Base-by-base conservation (phyloP, 2,113 vertebrate species). In the Stictonetta naevosa region DNA sequence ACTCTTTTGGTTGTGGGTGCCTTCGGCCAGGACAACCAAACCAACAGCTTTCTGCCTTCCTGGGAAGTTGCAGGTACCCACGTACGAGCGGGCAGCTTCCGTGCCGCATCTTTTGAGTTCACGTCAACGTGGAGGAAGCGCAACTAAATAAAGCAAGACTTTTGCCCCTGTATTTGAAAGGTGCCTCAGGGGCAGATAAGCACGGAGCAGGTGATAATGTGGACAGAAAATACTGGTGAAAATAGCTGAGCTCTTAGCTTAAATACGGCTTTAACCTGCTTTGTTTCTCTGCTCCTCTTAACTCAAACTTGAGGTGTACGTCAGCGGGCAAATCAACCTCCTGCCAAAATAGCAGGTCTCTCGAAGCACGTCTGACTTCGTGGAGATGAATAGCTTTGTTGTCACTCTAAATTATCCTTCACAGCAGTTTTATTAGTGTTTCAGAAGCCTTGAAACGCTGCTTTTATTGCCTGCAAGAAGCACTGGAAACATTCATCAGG, bases 351-450 rank as follows among this genome's bases (percentile, higher is more conserved):
- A 79, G 44, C 48, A 38, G 50, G 62, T 80, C 64, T 90, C 72
- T 52, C 93, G 79, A 67, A 81, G 9, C 26, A 11, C 46, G 66
- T 33, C 74, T 89, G 76, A 69, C 76, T 90, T 92, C 22, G 3
- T 29, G 62, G 40, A 88, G 77, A 53, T 81, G 52, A 92, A 86
- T 26, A 58, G 29, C 8, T 90, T 93, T 84, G 69, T 84, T 90
- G 28, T 15, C 74, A 84, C 90, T 94, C 76, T 86, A 91, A 92
- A 92, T 92, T 90, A 62, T 44, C 36, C 76, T 89, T 93, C 64
- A 60, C 48, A 93, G 80, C 66, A 68, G 48, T 82, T 96, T 89
- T 92, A 79, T 69, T 88, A 44, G 66, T 56, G 31, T 91, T 95
- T 92, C 55, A 14, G 44, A 95, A 69, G 88, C 83, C 67, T 94